phyloP scores from a whole-genome alignment of 2,888 invertebrate genomes.

The Argyresthia goedartella region DNA sequence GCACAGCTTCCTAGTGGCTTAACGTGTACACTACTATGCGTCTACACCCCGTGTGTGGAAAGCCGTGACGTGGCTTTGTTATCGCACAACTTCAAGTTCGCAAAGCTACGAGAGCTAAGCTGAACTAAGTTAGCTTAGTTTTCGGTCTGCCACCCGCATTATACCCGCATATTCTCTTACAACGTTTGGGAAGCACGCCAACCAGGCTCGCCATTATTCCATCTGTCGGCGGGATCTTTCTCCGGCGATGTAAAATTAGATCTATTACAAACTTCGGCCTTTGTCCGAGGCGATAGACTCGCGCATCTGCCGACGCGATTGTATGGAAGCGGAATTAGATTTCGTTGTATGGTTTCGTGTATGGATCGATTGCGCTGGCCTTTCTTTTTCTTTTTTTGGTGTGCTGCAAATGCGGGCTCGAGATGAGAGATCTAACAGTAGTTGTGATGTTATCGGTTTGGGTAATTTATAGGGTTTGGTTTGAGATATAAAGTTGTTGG shows the following conservation, averaged over 20 bases:
- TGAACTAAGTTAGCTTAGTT: conserved; percentile 10
- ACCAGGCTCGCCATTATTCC: neutral
- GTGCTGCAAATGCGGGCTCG: neutral
- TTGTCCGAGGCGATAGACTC: conserved; percentile 35
- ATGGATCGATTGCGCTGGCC: neutral
- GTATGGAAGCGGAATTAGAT: conserved; percentile 52
- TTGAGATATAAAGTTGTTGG: too few species aligned
- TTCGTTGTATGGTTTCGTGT: conserved; percentile 20
- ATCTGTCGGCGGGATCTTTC: neutral
- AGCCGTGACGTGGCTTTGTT: too few species aligned
- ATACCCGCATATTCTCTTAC: too few species aligned
- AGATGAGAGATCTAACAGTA: neutral
- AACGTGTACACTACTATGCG: too few species aligned
- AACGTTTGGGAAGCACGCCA: too few species aligned
- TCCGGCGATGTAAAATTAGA: conserved; percentile 36
- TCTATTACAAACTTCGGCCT: conserved; percentile 40
- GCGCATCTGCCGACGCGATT: conserved; percentile 46
- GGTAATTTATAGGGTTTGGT: too few species aligned
- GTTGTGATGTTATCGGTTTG: too few species aligned
- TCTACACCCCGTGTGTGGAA: too few species aligned
- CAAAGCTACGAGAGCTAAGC: conserved; percentile 12
- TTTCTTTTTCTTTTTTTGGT: neutral
- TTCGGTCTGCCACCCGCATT: neutral
- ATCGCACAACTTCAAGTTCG: too few species aligned
- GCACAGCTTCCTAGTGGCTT: too few species aligned